Conservation (phyloP, 2,113 vertebrate species). For the Blennius ocellaris region DNA sequence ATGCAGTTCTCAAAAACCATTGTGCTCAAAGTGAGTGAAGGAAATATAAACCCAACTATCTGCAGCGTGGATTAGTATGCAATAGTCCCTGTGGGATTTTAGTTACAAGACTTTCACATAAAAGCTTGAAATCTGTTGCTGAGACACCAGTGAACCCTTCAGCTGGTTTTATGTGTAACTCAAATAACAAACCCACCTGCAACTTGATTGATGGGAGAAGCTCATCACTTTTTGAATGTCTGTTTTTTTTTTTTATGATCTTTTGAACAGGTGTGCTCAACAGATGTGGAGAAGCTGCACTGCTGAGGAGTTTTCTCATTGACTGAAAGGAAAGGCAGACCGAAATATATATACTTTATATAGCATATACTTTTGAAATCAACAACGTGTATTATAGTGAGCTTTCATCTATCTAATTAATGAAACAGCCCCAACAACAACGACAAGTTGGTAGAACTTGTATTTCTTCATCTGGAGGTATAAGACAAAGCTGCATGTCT, state of each 20-base stretch:
- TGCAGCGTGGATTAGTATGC: too few relatives aligned
- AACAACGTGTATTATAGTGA: background rate
- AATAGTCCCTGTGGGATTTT: too few relatives aligned
- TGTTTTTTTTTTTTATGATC: slow-evolving; percentile 22
- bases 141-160: too few relatives aligned
- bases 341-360: too few relatives aligned
- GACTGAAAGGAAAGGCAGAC: slow-evolving; percentile 9
- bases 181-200: background rate
- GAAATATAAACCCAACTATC: too few relatives aligned
- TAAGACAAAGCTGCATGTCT: slow-evolving; percentile 17
- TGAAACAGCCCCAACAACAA: too few relatives aligned
- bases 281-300: slow-evolving; percentile 41
- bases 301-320: slow-evolving; percentile 28
- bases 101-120: too few relatives aligned
- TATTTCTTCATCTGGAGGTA: background rate
- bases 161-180: too few relatives aligned
- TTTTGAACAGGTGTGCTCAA: slow-evolving; percentile 47
- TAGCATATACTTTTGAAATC: too few relatives aligned
- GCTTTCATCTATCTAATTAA: background rate
- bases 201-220: background rate
- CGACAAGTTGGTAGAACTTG: background rate
- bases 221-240: slow-evolving; percentile 10
- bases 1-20: too few relatives aligned
- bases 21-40: too few relatives aligned
- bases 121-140: too few relatives aligned